Percentiles rank a stretch among this genome's conserved stretches.
These are phyloP conservation scores for Shargacucullia verbasci DNA, from an alignment of 2,888 invertebrate genomes.

Conservation along the genomic window DNA sequence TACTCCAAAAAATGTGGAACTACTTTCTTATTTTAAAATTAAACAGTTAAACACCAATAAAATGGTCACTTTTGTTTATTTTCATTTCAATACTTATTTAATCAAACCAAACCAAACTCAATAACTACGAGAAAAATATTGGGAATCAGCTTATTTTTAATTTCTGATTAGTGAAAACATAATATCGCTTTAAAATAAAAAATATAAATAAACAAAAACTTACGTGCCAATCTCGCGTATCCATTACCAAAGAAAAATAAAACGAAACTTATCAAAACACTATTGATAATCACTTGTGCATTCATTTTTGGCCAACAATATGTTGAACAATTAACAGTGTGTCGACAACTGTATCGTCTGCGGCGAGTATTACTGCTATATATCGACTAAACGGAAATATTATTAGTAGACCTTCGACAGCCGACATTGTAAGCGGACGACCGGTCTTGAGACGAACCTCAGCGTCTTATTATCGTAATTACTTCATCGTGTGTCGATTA, in stretches of 20 bases:
- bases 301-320: constrained; percentile 66
- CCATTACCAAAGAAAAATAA: constrained; percentile 62
- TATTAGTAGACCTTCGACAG: constrained; percentile 68
- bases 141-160: no score
- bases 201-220: constrained; percentile 56
- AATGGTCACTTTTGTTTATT: no score
- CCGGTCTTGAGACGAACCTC: constrained; percentile 46
- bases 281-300: constrained; percentile 54
- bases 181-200: no score
- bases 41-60: no score
- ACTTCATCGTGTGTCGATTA: constrained; percentile 20
- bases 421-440: constrained; percentile 57
- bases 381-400: constrained; percentile 75
- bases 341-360: constrained; percentile 65
- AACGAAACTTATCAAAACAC: constrained; percentile 64
- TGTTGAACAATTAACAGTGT: constrained; percentile 66
- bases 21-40: no score
- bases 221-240: constrained; percentile 75
- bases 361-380: constrained; percentile 71
- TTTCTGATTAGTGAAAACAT: no score
- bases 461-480: constrained; percentile 39
- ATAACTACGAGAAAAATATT: no score
- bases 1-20: no score
- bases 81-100: no score
- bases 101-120: no score